Conservation (phyloP, 2,113 vertebrate species). For the Antechinus flavipes region DNA sequence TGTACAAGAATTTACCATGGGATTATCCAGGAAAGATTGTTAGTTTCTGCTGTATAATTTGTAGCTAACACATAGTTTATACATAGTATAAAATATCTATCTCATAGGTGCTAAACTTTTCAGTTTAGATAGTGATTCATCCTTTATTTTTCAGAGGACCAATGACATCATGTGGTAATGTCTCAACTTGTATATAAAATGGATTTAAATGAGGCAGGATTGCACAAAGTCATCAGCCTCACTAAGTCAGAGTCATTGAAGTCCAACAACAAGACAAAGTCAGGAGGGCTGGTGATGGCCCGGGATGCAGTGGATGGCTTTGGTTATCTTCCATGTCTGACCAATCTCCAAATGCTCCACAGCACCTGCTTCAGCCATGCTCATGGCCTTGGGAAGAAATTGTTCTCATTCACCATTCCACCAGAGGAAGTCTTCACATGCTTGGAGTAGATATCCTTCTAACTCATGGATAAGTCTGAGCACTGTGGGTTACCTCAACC, state of each 20-base stretch:
- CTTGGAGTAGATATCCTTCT: too few relatives aligned
- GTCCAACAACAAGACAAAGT: neutral
- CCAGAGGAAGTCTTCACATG: neutral
- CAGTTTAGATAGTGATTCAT: neutral
- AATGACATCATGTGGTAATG: neutral
- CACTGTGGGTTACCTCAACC: neutral
- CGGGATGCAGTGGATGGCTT: neutral
- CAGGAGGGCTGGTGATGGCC: neutral
- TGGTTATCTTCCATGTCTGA: neutral
- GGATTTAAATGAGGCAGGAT: neutral
- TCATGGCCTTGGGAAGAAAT: neutral
- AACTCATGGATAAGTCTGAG: too few relatives aligned
- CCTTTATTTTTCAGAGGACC: neutral
- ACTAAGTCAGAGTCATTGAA: neutral
- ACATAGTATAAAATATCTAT: neutral
- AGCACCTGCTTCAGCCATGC: neutral
- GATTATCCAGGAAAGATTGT: neutral
- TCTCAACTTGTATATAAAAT: neutral
- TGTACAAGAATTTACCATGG: neutral
- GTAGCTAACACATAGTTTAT: neutral
- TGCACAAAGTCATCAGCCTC: neutral
- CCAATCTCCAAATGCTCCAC: neutral
- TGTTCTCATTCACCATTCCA: neutral
- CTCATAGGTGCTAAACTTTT: neutral
- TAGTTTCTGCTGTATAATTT: neutral